Base-by-base conservation (phyloP, 2,113 vertebrate genomes). In the Mastomys coucha region DNA sequence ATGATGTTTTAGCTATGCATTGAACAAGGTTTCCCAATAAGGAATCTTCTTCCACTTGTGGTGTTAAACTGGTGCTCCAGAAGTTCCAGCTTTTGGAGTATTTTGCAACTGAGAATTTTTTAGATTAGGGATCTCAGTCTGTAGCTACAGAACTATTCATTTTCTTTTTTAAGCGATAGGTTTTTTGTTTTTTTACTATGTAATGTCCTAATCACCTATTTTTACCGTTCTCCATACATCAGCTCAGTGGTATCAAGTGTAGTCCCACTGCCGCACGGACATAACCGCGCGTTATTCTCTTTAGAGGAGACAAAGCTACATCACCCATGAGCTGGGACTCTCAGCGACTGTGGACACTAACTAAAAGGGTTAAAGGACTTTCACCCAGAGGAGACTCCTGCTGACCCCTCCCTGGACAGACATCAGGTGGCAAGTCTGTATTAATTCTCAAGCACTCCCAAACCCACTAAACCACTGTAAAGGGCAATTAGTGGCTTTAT, bases 401-500 rank as follows among this genome's bases (percentile, higher is more conserved):
- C 45, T n/a, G 33, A 20, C 0, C n/a, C 49, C 19, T 63, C 69
- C 33, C 69, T 7, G 14, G 56, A 77, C 75, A 84, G 60, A 82
- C 80, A 51, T n/a, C 84, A 88, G 69, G 89, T 39, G 42, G 81
- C 53, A 87, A 81, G 31, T 86, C 80, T 28, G 13, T 26, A 31
- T 51, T 45, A 92, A 69, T 28, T 84, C 51, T 92, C 26, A 49
- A 77, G 82, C 22, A 81, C 49, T 93, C 0, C 0, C 73, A 94
- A 93, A 90, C 42, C 60, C 92, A 96, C 94, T 88, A 81, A 98
- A 93, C 73, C 85, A 73, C 93, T 97, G 91, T 94, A 82, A 96
- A 96, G n/a, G 60, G 96, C 95, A 95, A 96, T 36, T 97, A 84
- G 93, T 91, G 97, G 97, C 89, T 92, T 97, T 89, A 95, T 42